Base-by-base conservation (phyloP, 1,140 invertebrate species). In the Hyles vespertilio region DNA sequence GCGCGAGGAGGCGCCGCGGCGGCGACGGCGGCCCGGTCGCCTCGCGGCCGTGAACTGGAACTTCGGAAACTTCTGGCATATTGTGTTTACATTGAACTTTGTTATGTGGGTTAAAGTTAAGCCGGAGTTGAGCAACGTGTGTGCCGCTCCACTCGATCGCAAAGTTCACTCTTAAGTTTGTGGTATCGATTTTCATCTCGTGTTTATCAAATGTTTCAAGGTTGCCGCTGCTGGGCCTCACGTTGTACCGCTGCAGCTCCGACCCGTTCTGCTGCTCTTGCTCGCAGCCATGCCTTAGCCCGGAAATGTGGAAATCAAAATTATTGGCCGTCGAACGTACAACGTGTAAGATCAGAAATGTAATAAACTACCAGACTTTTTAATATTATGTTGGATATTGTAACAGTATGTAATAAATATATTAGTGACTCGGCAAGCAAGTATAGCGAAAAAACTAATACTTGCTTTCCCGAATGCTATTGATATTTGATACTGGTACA, bases 81-180 rank as follows among this genome's bases (percentile, higher is more conserved):
- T 86, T 88, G 85, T 88, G 85, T 86, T 88, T 88, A 88, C 85
- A 88, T 86, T 85, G 81, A 88, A 88, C 85, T 88, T 88, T 86
- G 84, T 87, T 88, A 88, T 88, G 85, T 88, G 83, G 85, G 85
- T 88, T 88, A 88, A 88, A 88, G 85, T 88, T 85, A 86, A 88
- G 78, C 77, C 73, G 73, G 83, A 88, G 85, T 88, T 88, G 80
- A 80, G 69, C 75, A 68, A 61, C 82, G 83, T 86, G 76, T 86
- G 85, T 85, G 79, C 71, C 73, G 73, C 69, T 69, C 81, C 73
- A 75, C 77, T 84, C 77, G 67, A 86, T 84, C 84, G 77, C 77
- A 78, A 84, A 87, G 75, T 87, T 85, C 76, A 79, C 73, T 81
- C 73, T 74, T 76, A 84, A 84, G 75, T 85, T 85, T 81, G 72